Percentiles rank a stretch among this genome's conserved stretches.
These are phyloP conservation scores for Eulemur coronatus DNA, from an alignment of 2,797 vertebrate species.

Conservation along the genomic window DNA sequence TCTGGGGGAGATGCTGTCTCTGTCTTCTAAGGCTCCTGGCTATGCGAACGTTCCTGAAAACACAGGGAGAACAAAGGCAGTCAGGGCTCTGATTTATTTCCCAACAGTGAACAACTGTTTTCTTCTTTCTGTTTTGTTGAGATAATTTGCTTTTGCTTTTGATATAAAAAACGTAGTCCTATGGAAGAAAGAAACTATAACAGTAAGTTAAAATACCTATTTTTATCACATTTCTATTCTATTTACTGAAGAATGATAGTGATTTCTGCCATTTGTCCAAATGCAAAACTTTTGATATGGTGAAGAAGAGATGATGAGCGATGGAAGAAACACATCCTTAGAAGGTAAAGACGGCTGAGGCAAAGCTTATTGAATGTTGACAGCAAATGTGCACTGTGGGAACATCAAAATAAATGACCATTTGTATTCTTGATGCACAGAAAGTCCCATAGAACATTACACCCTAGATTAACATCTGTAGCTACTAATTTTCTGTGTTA, in stretches of 20 bases:
- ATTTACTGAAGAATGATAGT: background rate
- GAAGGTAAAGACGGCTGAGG: background rate
- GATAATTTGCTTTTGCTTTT: background rate
- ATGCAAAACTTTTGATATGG: background rate
- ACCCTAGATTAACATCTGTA: background rate
- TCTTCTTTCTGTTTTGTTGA: background rate
- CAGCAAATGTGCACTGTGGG: too few species aligned
- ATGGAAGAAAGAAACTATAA: background rate
- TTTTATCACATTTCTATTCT: background rate
- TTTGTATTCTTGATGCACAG: background rate
- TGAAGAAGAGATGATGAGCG: background rate
- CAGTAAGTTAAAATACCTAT: background rate
- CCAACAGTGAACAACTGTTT: fast-evolving
- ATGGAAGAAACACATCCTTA: background rate
- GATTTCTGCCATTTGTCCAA: background rate
- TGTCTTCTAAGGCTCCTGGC: background rate
- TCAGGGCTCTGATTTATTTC: background rate
- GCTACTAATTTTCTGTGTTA: background rate
- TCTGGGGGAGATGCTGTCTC: fast-evolving
- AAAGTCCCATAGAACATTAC: background rate
- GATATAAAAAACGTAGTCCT: background rate
- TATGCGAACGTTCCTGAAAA: background rate
- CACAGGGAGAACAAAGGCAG: background rate
- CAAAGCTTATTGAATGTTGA: background rate
- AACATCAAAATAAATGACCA: background rate